phyloP scores from a whole-genome alignment of 2,797 vertebrate species.

The Orientallactaga sibirica region DNA sequence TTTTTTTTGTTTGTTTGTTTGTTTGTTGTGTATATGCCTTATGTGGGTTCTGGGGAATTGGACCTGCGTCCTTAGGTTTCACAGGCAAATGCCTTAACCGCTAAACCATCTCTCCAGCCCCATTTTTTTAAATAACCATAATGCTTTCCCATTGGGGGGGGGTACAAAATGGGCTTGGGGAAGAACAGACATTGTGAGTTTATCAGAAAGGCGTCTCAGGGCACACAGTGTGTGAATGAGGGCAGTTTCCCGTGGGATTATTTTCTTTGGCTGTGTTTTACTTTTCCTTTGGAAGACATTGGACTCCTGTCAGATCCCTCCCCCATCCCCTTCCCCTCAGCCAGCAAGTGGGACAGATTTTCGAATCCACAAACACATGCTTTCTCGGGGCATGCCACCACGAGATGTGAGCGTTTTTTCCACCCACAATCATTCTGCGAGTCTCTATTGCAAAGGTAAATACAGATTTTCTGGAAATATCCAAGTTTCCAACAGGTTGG shows the following conservation, averaged over 20 bases:
- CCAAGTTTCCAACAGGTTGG: background rate
- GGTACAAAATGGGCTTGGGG: too few relatives aligned
- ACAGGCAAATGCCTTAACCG: too few relatives aligned
- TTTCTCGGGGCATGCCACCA: background rate
- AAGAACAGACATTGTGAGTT: too few relatives aligned
- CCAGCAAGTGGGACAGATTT: background rate
- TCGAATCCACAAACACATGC: too few relatives aligned
- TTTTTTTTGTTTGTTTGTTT: too few relatives aligned
- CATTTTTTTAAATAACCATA: too few relatives aligned
- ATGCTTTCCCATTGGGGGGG: too few relatives aligned
- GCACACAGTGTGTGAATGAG: background rate
- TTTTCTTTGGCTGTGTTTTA: background rate
- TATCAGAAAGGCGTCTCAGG: background rate
- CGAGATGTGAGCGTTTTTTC: accelerated
- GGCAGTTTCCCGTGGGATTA: accelerated
- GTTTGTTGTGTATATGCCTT: too few relatives aligned
- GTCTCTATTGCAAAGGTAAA: background rate
- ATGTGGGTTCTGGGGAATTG: too few relatives aligned
- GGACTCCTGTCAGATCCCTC: background rate
- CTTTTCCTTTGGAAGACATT: background rate
- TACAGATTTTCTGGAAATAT: background rate
- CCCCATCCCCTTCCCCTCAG: background rate
- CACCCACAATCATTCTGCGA: background rate
- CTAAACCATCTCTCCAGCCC: too few relatives aligned
- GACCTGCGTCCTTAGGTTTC: too few relatives aligned